A percentile compares a stretch with the other conserved stretches of the same genome.
These are phyloP conservation scores for Phocides pigmalion DNA, from an alignment of 1,140 invertebrate genomes.

Conservation along the genomic window DNA sequence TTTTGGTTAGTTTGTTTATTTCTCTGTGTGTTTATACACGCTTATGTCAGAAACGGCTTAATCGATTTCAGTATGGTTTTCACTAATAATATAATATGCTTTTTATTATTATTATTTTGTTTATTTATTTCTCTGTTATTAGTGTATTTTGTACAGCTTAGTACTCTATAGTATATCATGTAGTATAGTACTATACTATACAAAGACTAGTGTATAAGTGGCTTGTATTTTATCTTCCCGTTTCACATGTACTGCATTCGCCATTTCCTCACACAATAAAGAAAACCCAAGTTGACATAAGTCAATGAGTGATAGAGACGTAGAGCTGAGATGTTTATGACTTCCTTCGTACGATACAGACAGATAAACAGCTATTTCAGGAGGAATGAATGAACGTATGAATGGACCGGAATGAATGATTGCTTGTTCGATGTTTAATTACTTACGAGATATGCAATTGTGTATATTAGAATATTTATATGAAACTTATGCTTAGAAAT, in stretches of 20 bases:
- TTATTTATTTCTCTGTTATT: no score
- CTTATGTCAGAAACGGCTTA: no score
- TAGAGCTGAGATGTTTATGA: conserved; percentile 66
- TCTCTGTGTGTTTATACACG: no score
- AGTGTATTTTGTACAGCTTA: no score
- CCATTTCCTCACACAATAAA: conserved; percentile 43
- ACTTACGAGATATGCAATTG: conserved; percentile 33
- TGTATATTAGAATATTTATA: conserved; percentile 11
- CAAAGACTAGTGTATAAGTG: not conserved
- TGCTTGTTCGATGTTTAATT: conserved; percentile 38
- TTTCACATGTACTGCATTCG: conserved; percentile 29
- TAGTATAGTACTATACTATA: no score
- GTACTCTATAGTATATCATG: no score
- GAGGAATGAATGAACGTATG: conserved; percentile 59
- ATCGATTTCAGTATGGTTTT: no score
- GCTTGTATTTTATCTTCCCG: conserved; percentile 5
- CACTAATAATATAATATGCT: no score
- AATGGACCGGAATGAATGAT: conserved; percentile 63
- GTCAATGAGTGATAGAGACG: conserved; percentile 54
- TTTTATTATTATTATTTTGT: no score
- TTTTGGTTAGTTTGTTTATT: no score
- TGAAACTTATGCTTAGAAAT: not conserved
- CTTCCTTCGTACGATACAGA: conserved; percentile 53
- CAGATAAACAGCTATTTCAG: conserved; percentile 65
- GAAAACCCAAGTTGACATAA: conserved; percentile 54